Conservation (phyloP, 64 coral and sea anemone genomes). For the Montipora foliosa region DNA sequence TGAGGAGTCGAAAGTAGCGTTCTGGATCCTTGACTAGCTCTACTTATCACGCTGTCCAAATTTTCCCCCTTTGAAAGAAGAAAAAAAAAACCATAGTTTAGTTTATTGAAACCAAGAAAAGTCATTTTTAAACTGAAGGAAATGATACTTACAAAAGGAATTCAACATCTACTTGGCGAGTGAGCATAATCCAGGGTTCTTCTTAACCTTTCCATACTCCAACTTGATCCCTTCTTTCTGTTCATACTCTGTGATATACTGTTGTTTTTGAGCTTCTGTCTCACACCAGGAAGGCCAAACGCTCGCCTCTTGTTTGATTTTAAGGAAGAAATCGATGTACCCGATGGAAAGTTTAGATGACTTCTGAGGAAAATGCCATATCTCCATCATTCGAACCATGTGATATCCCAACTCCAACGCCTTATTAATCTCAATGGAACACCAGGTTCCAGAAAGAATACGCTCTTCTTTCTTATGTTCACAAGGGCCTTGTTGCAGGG, state of each 20-base stretch:
- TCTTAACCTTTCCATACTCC: background rate
- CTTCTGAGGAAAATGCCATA: conserved; percentile 58
- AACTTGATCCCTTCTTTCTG: conserved; percentile 21
- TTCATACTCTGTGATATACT: background rate
- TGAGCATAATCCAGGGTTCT: conserved; percentile 27
- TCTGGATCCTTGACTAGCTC: too few relatives aligned
- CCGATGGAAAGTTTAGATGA: background rate
- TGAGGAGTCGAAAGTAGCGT: too few relatives aligned
- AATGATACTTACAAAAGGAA: too few relatives aligned
- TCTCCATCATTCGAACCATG: conserved; percentile 13
- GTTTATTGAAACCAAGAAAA: too few relatives aligned
- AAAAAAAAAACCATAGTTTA: too few relatives aligned
- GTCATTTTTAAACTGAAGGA: too few relatives aligned
- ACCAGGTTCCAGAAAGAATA: conserved; percentile 1
- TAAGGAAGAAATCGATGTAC: conserved; percentile 31
- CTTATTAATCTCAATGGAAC: background rate
- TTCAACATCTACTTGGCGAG: background rate
- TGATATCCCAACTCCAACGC: conserved; percentile 18
- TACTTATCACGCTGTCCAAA: too few relatives aligned
- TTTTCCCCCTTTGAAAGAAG: too few relatives aligned
- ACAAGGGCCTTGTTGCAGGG: background rate
- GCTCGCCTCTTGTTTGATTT: conserved; percentile 53
- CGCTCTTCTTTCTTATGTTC: conserved; percentile 19
- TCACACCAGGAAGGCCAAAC: conserved; percentile 8
- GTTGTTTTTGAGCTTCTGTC: background rate